Evolutionary conservation across 2,888 invertebrate species (phyloP), one percentile per base, ranked within the genome.

Genomic region (Noctua fimbriata): DNA sequence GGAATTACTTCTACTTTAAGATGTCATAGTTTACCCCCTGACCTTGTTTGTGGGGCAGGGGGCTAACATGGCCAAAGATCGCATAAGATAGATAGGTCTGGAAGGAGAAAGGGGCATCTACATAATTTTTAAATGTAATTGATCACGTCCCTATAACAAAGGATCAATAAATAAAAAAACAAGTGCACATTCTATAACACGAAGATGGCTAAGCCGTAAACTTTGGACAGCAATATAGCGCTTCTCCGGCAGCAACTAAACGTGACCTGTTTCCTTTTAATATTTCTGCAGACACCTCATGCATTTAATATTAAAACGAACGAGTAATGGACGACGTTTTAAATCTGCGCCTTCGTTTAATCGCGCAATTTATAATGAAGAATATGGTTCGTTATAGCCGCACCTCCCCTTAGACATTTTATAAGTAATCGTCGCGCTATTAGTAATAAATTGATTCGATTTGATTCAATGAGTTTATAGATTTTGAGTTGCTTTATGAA

Each of bases 331-430:
- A 79, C 76, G 82, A 87, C 83, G 88, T 84, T 89, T 90, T 89
- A 90, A 91, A 91, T 90, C 90, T 87, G 82, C 81, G 49, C 58
- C 67, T 90, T 89, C 88, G 88, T 91, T 92, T 92, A 93, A 93
- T 93, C 91, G 90, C 82, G 89, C 91, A 90, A 93, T 93, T 93
- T 93, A 93, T 92, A 92, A 92, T 93, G 92, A 93, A 89, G 89
- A 91, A 91, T 91, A 90, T 90, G 88, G 89, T 87, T 89, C 90
- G 89, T 93, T 91, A 90, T 87, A 80, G 69, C 76, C 78, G 73
- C 66, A 71, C 79, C 73, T 79, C 86, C 79, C 81, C 86, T 87
- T 49, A 44, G 65, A 80, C 82, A 52, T 74, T 88, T 83, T 83
- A 63, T 81, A 79, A 84, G 83, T 88, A 80, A 87, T 85, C 67